Base-by-base conservation (phyloP, 2,888 invertebrate species). In the Troides oblongomaculatus region DNA sequence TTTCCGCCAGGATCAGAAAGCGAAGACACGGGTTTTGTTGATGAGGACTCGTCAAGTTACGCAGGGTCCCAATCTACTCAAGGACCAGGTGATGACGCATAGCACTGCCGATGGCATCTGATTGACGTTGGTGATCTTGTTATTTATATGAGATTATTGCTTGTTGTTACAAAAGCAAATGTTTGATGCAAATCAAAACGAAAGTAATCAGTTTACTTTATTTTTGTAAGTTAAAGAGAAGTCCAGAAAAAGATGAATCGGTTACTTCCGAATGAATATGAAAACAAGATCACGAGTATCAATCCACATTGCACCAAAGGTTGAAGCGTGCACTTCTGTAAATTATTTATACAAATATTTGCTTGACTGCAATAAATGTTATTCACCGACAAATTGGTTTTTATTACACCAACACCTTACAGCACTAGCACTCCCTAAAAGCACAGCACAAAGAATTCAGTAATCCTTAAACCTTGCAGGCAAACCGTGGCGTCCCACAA, bases 371-470 rank as follows among this genome's bases (percentile, higher is more conserved):
- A 92, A 92, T 92, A 92, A 92, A 91, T 83, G 82, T 84, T 89
- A 81, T 90, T 85, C 89, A 90, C 88, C 78, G 84, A 82, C 84
- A 85, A 92, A 86, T 87, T 92, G 90, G 92, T 91, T 92, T 90
- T 90, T 90, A 91, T 92, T 90, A 91, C 90, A 91, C 92, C 91
- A 88, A 86, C 87, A 89, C 89, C 89, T 82, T 78, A 79, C 86
- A 85, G 90, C 91, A 90, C 90, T 74, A 74, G 77, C 78, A 78
- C 77, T 65, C 71, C 74, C 74, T 72, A 71, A 80, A 84, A 82
- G 83, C 83, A 81, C 84, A 83, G 84, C 84, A 84, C 82, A 83
- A 74, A 79, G 81, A 85, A 85, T 83, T 88, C 85, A 90, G 87
- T 87, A 83, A 83, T 86, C 72, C 86, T 88, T 91, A 85, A 85